These are phyloP conservation scores for Drosophila fulvimacula DNA, from an alignment of 2,888 invertebrate species.

Conservation along the genomic window DNA sequence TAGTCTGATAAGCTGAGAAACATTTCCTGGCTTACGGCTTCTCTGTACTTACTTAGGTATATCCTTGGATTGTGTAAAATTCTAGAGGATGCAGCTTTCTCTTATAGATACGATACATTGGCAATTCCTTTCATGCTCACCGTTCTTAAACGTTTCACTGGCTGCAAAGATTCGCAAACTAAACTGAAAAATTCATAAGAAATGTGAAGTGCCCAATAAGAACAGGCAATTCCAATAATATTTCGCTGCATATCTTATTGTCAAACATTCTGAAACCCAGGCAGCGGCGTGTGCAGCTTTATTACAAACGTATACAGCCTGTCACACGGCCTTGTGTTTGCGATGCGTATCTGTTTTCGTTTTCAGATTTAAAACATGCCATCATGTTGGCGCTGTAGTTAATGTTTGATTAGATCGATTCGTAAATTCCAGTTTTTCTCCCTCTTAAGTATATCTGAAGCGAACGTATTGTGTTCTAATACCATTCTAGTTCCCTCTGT, in stretches of 20 bases:
- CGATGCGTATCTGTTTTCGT: neutral
- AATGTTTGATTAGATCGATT: constrained; percentile 29
- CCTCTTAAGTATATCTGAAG: constrained; percentile 1
- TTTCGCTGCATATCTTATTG: neutral
- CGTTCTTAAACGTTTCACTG: neutral
- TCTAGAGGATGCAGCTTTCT: neutral
- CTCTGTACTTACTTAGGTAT: neutral
- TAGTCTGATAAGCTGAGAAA: constrained; percentile 28
- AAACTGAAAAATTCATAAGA: neutral
- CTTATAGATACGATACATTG: neutral
- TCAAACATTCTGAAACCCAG: neutral
- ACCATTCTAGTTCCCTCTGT: constrained; percentile 6
- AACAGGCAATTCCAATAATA: neutral
- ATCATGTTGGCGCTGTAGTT: constrained; percentile 20
- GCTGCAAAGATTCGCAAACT: neutral
- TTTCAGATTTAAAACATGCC: neutral
- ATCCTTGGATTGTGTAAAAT: neutral
- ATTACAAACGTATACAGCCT: no score
- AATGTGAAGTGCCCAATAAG: neutral
- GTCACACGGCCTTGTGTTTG: no score
- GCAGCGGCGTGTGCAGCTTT: no score
- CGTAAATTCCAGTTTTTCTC: constrained; percentile 37
- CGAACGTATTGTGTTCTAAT: constrained; percentile 1
- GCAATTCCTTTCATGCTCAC: neutral
- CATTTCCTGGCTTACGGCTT: neutral